These are phyloP conservation scores for Sebastes fasciatus DNA, from an alignment of 2,113 vertebrate genomes.

Conservation along the genomic window DNA sequence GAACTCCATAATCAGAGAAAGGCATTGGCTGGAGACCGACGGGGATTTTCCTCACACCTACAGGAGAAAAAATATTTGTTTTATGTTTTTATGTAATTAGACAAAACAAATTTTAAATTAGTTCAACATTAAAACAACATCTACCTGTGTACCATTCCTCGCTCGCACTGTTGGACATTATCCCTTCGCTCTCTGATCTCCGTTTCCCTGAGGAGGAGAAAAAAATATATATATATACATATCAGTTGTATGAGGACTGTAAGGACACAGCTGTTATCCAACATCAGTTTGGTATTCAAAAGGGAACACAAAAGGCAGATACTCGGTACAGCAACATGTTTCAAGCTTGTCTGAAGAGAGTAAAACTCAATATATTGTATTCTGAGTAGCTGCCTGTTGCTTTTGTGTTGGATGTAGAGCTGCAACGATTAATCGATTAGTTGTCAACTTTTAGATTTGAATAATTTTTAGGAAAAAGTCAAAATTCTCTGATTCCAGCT, in stretches of 20 bases:
- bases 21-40: conserved; percentile 1
- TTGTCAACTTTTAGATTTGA: too few relatives aligned
- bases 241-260: neutral
- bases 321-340: neutral
- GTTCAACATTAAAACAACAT: neutral
- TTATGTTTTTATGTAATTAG: too few relatives aligned
- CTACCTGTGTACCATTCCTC: conserved; percentile 71
- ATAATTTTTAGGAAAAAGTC: too few relatives aligned
- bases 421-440: too few relatives aligned
- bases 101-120: too few relatives aligned
- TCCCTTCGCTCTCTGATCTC: conserved; percentile 20
- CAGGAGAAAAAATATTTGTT: neutral
- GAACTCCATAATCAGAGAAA: neutral
- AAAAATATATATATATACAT: neutral
- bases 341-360: neutral
- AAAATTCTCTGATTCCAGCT: too few relatives aligned
- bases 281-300: too few relatives aligned
- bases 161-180: conserved; percentile 67
- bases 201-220: conserved; percentile 39
- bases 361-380: neutral
- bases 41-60: conserved; percentile 36
- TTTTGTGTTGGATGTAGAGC: too few relatives aligned
- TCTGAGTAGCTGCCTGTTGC: neutral
- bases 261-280: neutral
- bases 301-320: too few relatives aligned